These are phyloP conservation scores for Pyrrhosoma nymphula DNA, from an alignment of 2,888 invertebrate species.

Conservation along the genomic window DNA sequence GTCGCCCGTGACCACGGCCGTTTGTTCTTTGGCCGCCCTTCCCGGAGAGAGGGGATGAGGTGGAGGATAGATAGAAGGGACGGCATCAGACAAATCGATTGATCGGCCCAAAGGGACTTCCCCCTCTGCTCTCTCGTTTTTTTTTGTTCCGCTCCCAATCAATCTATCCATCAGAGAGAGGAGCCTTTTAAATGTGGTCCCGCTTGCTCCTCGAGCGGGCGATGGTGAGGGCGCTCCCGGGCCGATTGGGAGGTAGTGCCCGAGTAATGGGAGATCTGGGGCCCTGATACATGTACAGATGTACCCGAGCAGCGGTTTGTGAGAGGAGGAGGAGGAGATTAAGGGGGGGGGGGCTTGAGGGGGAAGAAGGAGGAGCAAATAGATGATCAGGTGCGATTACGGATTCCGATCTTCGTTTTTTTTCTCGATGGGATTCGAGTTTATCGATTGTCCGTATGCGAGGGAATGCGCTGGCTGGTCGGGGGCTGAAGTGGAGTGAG, in stretches of 20 bases:
- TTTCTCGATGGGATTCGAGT: neutral
- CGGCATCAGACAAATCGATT: neutral
- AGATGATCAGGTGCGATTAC: conserved; percentile 2
- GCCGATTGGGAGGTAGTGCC: neutral
- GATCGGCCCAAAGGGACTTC: neutral
- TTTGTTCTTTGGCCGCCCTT: neutral
- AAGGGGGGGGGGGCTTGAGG: too few relatives aligned
- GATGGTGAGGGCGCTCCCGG: too few relatives aligned
- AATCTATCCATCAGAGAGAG: neutral
- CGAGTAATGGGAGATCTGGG: neutral
- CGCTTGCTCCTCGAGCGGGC: too few relatives aligned
- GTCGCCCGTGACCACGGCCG: neutral
- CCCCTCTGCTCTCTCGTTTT: neutral
- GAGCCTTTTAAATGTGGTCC: neutral
- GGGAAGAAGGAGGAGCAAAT: neutral
- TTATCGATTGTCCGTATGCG: neutral
- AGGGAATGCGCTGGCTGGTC: neutral
- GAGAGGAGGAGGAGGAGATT: neutral
- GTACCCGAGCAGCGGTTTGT: neutral
- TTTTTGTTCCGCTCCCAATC: neutral
- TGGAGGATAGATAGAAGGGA: neutral
- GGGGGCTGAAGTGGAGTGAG: neutral
- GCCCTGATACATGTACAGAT: neutral
- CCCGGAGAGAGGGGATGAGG: neutral
- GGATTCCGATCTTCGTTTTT: neutral